Conservation (phyloP, 2,797 vertebrate species). For the Sebastes hubbsi region DNA sequence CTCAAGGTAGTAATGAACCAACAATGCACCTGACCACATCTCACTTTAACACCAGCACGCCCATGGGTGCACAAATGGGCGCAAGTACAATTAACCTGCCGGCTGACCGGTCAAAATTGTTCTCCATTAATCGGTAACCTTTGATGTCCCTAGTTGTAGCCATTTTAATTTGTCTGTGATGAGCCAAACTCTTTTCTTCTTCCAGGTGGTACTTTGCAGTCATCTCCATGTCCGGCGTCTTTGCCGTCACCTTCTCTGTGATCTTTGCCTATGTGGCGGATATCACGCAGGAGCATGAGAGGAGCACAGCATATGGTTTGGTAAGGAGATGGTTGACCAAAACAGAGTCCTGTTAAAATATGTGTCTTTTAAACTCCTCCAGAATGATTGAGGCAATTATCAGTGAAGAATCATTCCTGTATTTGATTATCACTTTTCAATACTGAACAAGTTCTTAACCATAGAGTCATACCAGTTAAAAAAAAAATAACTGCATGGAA, state of each 20-base stretch:
- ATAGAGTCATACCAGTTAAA: background rate
- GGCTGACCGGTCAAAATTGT: no score
- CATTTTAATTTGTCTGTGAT: background rate
- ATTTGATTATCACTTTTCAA: background rate
- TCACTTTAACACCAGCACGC: no score
- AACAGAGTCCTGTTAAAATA: background rate
- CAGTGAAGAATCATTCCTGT: background rate
- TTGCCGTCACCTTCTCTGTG: conserved; percentile 93
- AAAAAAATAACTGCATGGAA: background rate
- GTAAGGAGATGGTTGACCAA: conserved; percentile 72
- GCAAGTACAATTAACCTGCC: no score
- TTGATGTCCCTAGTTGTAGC: background rate
- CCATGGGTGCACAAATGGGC: no score
- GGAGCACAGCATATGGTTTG: conserved; percentile 92
- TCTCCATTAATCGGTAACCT: no score
- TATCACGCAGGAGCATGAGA: conserved; percentile 93
- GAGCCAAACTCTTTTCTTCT: background rate
- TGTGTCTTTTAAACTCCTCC: background rate
- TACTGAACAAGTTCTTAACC: background rate
- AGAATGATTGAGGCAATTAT: background rate
- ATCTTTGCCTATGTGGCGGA: conserved; percentile 94
- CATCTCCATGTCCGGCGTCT: conserved; percentile 94
- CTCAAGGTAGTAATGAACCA: no score
- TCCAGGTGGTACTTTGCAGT: conserved; percentile 95
- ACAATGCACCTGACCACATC: no score